These are phyloP conservation scores for Coelinius sp. DNA, from an alignment of 2,888 invertebrate genomes.

Conservation along the genomic window DNA sequence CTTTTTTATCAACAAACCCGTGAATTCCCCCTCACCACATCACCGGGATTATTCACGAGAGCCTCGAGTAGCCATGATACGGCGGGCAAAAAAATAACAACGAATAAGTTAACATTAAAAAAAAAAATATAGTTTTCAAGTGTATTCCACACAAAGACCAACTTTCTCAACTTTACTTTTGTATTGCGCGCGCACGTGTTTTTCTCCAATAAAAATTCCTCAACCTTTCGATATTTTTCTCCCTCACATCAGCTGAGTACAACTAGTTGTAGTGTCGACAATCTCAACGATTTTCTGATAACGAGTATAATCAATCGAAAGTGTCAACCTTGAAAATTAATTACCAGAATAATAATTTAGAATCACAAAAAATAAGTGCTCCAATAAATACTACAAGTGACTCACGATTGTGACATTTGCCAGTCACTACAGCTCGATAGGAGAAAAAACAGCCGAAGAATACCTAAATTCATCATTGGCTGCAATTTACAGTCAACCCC, in stretches of 20 bases:
- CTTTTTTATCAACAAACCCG: neutral
- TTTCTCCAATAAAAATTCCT: neutral
- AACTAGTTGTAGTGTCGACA: neutral
- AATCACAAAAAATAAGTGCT: too few relatives aligned
- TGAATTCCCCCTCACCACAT: neutral
- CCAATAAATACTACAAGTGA: neutral
- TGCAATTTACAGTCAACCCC: neutral
- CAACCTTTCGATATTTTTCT: neutral
- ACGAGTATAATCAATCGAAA: too few relatives aligned
- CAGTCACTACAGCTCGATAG: neutral
- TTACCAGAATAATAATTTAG: too few relatives aligned
- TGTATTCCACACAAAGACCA: neutral
- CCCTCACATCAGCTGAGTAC: neutral
- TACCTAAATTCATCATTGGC: neutral
- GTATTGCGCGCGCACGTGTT: constrained; percentile 2
- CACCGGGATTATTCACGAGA: neutral
- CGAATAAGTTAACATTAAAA: neutral
- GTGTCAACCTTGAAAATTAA: too few relatives aligned
- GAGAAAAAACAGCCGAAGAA: neutral
- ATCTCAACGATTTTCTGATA: neutral
- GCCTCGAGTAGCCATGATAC: neutral
- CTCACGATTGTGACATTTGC: neutral
- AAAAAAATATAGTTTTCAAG: neutral
- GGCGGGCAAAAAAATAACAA: neutral
- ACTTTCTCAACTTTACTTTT: neutral